A percentile compares a stretch with the other conserved stretches of the same genome.
phyloP scores from a whole-genome alignment of 2,797 vertebrate species.

The Otus scops region DNA sequence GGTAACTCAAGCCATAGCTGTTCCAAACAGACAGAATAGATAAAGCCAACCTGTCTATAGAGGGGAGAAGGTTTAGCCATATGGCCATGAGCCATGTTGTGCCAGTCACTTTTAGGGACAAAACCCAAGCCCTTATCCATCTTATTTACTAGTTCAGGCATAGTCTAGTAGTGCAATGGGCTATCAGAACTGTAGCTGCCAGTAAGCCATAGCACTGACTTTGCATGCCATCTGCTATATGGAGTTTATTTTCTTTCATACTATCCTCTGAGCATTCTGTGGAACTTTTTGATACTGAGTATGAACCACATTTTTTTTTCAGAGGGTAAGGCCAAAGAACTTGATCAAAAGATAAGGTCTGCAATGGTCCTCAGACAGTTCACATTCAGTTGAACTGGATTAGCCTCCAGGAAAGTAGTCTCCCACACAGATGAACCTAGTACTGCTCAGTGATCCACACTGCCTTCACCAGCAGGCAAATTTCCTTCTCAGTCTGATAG shows the following conservation, averaged over 20 bases:
- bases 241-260: not conserved
- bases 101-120: not conserved
- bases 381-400: not conserved
- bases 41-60: not conserved
- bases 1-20: not conserved
- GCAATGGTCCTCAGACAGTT: not conserved
- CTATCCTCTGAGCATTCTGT: not conserved
- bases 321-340: not conserved
- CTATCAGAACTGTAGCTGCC: not conserved
- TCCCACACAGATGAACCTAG: not conserved
- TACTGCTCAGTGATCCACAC: not conserved
- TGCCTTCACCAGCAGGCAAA: not conserved
- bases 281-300: not conserved
- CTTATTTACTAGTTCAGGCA: not conserved
- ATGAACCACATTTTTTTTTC: not conserved
- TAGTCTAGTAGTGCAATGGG: not conserved
- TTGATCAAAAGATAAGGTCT: not conserved
- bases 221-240: not conserved
- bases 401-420: not conserved
- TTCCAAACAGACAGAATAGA: not conserved
- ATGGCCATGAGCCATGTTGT: not conserved
- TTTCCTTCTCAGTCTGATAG: not conserved
- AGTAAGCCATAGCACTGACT: not conserved
- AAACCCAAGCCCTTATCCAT: not conserved
- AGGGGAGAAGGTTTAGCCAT: not conserved